Evolutionary conservation across 1,140 invertebrate genomes (phyloP), one percentile per base, ranked within the genome.

Genomic region (Papilio aristodemus): DNA sequence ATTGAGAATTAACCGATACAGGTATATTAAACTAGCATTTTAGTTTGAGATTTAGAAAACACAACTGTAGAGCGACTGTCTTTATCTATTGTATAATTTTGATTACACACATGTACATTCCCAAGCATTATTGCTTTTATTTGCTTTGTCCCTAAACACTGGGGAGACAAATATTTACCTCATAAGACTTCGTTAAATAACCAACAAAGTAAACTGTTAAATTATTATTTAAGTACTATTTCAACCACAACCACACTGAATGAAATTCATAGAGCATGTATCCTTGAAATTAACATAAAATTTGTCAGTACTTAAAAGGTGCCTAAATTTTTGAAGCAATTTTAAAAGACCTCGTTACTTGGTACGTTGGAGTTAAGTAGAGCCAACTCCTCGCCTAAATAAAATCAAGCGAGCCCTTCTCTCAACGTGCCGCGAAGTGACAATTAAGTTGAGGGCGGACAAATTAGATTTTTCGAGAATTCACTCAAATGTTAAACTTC

Each of bases 401-500:
- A 37, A 38, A 62, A 62, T 62, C 38, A 17, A 19, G 59, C 32
- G 36, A 62, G 59, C 59, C 59, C 32, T 62, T 62, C 46, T 54
- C 46, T 54, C 36, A 62, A 38, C 59, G 36, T 1, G 59, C 59
- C 36, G 59, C 32, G 27, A 38, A 62, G 59, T 62, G 59, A 62
- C 59, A 62, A 62, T 62, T 62, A 36, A 62, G 59, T 62, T 19
- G 27, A 62, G 59, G 36, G 32, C 27, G 27, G 32, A 32, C 17
- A 62, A 62, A 62, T 62, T 62, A 62, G 59, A 62, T 62, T 62
- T 62, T 62, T 62, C n/a, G 32, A 62, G 59, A 62, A 38, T 62
- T 62, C 59, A 62, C 59, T 36, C 13, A 62, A 62, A 19, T 62
- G 38, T 62, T 62, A 37, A 62, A 62, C 32, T 62, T 22, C 27